Percentiles rank a stretch among this genome's conserved stretches.
These are phyloP conservation scores for Hepsetus odoe DNA, from an alignment of 2,113 vertebrate genomes.

Conservation along the genomic window DNA sequence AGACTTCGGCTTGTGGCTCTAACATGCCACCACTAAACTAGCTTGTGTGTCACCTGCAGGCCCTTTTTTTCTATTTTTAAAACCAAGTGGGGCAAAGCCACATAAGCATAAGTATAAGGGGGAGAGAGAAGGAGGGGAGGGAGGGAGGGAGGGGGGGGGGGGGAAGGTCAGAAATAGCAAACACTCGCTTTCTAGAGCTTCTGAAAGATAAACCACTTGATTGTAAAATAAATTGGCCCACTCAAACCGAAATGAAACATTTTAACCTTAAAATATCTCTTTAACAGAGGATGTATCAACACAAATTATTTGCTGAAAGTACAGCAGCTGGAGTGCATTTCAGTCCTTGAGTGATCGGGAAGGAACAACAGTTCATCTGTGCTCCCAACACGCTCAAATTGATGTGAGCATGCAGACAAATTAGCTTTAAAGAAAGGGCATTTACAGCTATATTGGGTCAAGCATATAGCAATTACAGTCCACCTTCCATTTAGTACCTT, in stretches of 20 bases:
- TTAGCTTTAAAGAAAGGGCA: too few species aligned
- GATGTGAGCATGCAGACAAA: too few species aligned
- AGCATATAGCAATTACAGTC: too few species aligned
- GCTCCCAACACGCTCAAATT: too few species aligned
- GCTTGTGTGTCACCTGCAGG: not conserved
- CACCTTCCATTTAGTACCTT: not conserved
- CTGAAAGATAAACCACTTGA: not conserved
- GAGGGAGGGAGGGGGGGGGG: too few species aligned
- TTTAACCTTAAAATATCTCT: not conserved
- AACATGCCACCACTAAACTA: conserved; percentile 13
- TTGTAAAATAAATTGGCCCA: conserved; percentile 34
- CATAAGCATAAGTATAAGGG: conserved; percentile 7
- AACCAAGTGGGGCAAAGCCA: conserved; percentile 26
- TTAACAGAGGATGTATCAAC: not conserved
- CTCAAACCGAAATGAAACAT: conserved; percentile 19
- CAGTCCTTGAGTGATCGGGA: not conserved
- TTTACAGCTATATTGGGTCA: too few species aligned
- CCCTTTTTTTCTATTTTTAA: conserved; percentile 46
- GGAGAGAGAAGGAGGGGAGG: not conserved
- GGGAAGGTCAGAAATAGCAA: conserved; percentile 26
- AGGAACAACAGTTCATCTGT: too few species aligned
- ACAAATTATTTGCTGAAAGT: not conserved
- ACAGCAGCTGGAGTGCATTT: not conserved
- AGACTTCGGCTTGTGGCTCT: not conserved
- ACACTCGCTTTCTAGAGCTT: not conserved